Percentiles rank a stretch among this genome's conserved stretches.
Evolutionary conservation across 2,888 invertebrate genomes (phyloP).

Genomic region (Lasioglossum villosulum): DNA sequence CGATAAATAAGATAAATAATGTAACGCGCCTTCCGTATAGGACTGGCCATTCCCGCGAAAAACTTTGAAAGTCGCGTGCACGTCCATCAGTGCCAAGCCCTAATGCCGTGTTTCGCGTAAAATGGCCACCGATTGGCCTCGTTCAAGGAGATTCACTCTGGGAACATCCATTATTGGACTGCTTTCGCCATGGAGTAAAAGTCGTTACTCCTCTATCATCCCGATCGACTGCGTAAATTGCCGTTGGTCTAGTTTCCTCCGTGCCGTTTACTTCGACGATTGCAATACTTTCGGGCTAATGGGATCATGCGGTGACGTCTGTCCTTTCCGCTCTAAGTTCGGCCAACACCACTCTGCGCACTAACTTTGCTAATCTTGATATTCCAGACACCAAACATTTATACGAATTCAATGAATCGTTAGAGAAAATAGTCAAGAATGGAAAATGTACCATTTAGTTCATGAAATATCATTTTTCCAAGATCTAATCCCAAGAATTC

Average conservation of each 20-base stretch:
- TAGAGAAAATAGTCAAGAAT: neutral
- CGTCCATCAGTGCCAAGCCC: conserved; percentile 69
- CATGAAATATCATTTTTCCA: neutral
- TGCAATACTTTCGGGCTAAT: conserved; percentile 28
- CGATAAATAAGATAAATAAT: conserved; percentile 77
- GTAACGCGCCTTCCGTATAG: conserved; percentile 72
- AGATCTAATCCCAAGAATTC: neutral
- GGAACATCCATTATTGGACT: conserved; percentile 64
- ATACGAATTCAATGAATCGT: neutral
- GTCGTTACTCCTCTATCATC: conserved; percentile 68
- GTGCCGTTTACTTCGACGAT: conserved; percentile 42
- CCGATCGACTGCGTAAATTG: conserved; percentile 62
- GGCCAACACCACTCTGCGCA: neutral
- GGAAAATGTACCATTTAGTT: neutral
- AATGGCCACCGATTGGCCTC: conserved; percentile 69
- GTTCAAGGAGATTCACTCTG: conserved; percentile 73
- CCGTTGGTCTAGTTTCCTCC: conserved; percentile 62
- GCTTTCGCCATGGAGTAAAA: conserved; percentile 59
- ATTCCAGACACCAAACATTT: neutral
- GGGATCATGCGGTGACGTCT: neutral
- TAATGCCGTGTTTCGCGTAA: conserved; percentile 68
- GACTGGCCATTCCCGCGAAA: conserved; percentile 70
- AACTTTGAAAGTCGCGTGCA: conserved; percentile 74
- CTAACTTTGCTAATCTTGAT: neutral
- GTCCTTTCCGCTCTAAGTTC: neutral